Evolutionary conservation across 2,113 vertebrate genomes (phyloP).

Genomic region (Beaufortia kweichowensis): DNA sequence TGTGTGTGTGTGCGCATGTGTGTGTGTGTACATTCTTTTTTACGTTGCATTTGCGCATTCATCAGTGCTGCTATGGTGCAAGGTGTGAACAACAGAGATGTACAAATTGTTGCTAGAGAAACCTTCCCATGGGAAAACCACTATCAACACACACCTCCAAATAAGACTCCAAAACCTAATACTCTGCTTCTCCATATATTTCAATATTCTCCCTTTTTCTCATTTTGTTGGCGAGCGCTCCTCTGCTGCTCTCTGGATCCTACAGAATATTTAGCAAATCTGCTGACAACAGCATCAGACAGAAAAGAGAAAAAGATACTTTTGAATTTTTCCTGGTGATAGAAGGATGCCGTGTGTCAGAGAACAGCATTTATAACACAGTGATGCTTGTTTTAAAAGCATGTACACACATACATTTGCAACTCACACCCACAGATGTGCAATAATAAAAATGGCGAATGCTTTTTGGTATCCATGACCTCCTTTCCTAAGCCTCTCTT

Average conservation of each 20-base stretch:
- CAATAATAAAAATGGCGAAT: constrained; percentile 22
- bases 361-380: constrained; percentile 14
- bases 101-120: constrained; percentile 36
- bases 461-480: constrained; percentile 43
- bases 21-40: not conserved
- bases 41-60: constrained; percentile 34
- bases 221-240: constrained; percentile 30
- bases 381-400: constrained; percentile 12
- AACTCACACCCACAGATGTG: not conserved
- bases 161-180: constrained; percentile 10
- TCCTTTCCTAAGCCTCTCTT: constrained; percentile 37
- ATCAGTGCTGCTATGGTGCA: constrained; percentile 46
- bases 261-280: constrained; percentile 18
- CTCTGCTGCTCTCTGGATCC: constrained; percentile 25
- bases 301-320: not conserved
- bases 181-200: constrained; percentile 51
- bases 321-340: not conserved
- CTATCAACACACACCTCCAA: constrained; percentile 22
- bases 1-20: constrained; percentile 20
- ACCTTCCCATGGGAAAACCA: constrained; percentile 33
- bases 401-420: not conserved
- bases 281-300: constrained; percentile 45
- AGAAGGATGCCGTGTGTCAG: not conserved
- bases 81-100: constrained; percentile 23
- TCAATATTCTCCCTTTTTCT: constrained; percentile 36